These are phyloP conservation scores for Lepidurus apus DNA, from an alignment of 1,140 invertebrate species.

Conservation along the genomic window DNA sequence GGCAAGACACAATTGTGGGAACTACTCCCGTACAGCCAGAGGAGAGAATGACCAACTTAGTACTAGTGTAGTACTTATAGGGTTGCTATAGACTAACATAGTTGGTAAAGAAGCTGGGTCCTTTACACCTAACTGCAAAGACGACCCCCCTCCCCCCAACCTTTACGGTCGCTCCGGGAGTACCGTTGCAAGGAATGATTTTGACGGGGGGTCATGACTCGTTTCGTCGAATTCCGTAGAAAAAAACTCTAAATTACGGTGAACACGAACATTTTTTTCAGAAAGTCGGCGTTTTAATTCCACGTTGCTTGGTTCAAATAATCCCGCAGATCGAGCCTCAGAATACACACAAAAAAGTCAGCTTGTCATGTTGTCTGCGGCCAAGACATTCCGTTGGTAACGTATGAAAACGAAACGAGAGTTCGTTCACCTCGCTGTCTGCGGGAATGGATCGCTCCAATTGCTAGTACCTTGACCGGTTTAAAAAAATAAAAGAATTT, in stretches of 20 bases:
- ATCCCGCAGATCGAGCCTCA: too few species aligned
- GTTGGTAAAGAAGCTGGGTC: conserved; percentile 1
- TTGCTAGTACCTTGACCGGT: conserved; percentile 17
- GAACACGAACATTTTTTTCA: too few species aligned
- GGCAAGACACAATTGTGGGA: neutral
- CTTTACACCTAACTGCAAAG: neutral
- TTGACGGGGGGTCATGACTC: conserved; percentile 6
- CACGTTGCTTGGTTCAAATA: too few species aligned
- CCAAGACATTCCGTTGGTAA: too few species aligned
- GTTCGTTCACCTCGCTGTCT: neutral
- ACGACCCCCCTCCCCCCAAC: neutral
- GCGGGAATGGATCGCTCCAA: conserved; percentile 11
- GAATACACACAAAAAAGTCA: too few species aligned
- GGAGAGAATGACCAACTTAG: neutral
- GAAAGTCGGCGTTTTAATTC: too few species aligned
- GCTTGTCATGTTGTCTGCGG: neutral
- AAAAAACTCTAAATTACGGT: neutral
- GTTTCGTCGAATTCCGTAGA: neutral
- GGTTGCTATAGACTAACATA: neutral
- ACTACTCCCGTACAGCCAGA: neutral
- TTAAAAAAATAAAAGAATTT: neutral
- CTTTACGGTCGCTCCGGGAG: conserved; percentile 2
- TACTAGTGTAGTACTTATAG: conserved; percentile 19
- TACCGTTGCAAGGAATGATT: conserved; percentile 10
- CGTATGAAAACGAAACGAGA: neutral